phyloP scores from a whole-genome alignment of 1,140 invertebrate genomes.

The Artemia franciscana region DNA sequence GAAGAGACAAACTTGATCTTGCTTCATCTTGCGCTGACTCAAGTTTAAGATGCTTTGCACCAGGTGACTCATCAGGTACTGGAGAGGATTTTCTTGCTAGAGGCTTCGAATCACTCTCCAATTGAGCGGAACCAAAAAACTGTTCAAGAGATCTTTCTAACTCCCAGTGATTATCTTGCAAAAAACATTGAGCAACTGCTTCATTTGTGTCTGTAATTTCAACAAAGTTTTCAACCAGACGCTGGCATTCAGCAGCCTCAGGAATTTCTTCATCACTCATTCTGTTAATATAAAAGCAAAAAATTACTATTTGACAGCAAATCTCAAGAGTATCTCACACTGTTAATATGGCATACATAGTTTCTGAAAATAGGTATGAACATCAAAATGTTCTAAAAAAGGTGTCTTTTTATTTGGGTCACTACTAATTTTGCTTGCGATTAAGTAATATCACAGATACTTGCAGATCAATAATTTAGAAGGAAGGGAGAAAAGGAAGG shows the following conservation, averaged over 20 bases:
- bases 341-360: no score
- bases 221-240: constrained; percentile 25
- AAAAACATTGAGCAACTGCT: constrained; percentile 29
- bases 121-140: constrained; percentile 20
- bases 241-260: background rate
- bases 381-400: no score
- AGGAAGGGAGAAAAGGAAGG: no score
- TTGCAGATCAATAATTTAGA: no score
- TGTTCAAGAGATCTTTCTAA: constrained; percentile 24
- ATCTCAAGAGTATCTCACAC: no score
- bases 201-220: constrained; percentile 27
- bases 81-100: no score
- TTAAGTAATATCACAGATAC: no score
- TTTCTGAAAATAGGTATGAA: no score
- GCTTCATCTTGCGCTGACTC: constrained; percentile 12
- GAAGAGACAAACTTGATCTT: background rate
- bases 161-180: constrained; percentile 29
- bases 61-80: constrained; percentile 13
- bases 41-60: constrained; percentile 16
- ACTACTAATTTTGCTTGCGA: no score
- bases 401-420: no score
- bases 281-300: no score
- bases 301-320: no score
- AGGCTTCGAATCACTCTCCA: constrained; percentile 14
- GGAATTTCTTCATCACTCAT: background rate